These are phyloP conservation scores for Coremacera marginata DNA, from an alignment of 2,888 invertebrate species.

Conservation along the genomic window DNA sequence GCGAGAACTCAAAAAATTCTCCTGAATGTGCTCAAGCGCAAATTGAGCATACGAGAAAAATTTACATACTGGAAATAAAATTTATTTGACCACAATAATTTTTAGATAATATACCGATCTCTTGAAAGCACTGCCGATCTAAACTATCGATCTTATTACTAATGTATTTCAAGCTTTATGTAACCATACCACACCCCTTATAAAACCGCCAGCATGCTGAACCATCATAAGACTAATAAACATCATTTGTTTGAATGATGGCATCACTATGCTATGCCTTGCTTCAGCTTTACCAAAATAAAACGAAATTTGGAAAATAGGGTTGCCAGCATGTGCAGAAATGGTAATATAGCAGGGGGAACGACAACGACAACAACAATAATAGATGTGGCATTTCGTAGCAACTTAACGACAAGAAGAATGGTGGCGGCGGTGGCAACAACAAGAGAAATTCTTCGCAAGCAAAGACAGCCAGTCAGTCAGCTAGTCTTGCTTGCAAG, in stretches of 20 bases:
- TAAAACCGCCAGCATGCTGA: not conserved
- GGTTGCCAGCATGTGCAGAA: constrained; percentile 37
- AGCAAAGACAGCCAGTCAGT: not conserved
- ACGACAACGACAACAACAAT: not conserved
- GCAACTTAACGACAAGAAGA: not conserved
- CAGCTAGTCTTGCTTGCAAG: not conserved
- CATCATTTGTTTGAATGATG: not conserved
- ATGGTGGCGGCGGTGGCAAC: not conserved
- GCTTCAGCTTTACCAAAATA: no score
- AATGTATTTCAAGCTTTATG: no score
- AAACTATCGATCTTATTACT: no score
- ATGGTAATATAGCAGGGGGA: constrained; percentile 8
- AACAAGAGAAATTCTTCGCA: not conserved
- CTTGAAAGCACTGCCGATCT: no score
- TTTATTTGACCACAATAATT: no score
- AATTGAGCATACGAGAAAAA: no score
- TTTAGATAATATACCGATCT: no score
- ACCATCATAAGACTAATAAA: not conserved
- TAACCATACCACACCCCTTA: not conserved
- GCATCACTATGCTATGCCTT: no score
- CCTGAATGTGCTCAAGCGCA: no score
- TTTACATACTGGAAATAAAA: no score
- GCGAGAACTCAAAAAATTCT: no score
- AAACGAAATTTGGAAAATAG: not conserved
- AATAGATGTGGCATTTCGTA: not conserved